phyloP scores from a whole-genome alignment of 30 jellyfish, hydroid and myxozoan genomes.

The Aurelia aurita region DNA sequence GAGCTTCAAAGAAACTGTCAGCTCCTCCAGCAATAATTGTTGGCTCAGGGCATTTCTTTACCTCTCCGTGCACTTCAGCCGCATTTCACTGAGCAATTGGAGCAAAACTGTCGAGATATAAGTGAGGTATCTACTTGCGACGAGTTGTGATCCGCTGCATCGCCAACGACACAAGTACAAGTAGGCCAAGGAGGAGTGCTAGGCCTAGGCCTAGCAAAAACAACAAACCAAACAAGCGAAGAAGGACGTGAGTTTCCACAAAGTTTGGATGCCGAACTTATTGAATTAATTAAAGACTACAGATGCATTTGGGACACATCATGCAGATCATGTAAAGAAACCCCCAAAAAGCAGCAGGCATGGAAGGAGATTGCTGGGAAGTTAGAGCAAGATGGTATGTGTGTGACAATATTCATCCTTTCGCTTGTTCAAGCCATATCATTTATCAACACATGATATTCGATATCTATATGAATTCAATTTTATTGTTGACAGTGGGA shows the following conservation, averaged over 20 bases:
- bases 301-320: conserved; percentile 62
- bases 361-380: conserved; percentile 54
- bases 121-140: neutral
- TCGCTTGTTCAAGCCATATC: too few species aligned
- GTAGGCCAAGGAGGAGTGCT: neutral
- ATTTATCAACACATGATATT: too few species aligned
- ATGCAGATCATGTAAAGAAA: conserved; percentile 45
- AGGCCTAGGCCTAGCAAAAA: neutral
- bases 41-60: conserved; percentile 56
- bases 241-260: conserved; percentile 24
- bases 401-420: too few species aligned
- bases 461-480: too few species aligned
- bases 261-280: conserved; percentile 49
- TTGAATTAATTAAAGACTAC: conserved; percentile 21
- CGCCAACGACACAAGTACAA: neutral
- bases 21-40: conserved; percentile 10
- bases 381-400: conserved; percentile 31
- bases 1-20: neutral
- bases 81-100: neutral
- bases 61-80: conserved; percentile 23
- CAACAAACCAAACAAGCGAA: neutral
- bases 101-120: conserved; percentile 17
- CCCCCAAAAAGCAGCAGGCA: conserved; percentile 39
- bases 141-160: conserved; percentile 10
- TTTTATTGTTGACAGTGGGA: too few species aligned